phyloP scores from a whole-genome alignment of 2,797 vertebrate species.

The Dendrocincla tyrannina region DNA sequence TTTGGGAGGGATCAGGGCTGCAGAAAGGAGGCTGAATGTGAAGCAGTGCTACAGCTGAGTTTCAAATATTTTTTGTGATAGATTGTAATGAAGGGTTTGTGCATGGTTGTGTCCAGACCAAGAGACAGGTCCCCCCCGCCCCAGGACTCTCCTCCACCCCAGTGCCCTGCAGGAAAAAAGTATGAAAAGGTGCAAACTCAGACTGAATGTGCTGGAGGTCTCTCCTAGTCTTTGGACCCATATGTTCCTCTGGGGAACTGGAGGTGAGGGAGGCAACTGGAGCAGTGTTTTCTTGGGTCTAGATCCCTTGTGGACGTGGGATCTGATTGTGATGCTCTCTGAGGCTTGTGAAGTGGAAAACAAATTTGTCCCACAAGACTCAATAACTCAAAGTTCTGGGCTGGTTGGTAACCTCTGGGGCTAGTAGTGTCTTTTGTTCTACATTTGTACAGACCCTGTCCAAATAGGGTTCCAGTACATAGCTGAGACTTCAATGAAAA shows the following conservation, averaged over 20 bases:
- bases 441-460: neutral
- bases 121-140: neutral
- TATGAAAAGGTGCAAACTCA: neutral
- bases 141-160: neutral
- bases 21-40: neutral
- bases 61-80: neutral
- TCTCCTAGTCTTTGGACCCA: neutral
- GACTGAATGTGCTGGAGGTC: neutral
- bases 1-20: neutral
- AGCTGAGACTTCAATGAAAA: neutral
- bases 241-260: neutral
- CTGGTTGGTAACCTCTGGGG: neutral
- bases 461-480: rapidly evolving
- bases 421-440: neutral
- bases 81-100: rapidly evolving
- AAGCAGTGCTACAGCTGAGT: neutral
- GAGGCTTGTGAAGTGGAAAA: neutral
- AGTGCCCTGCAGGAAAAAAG: neutral
- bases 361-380: neutral
- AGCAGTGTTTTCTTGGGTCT: neutral
- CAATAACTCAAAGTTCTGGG: neutral
- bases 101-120: rapidly evolving
- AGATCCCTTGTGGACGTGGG: neutral
- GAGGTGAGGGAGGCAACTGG: neutral
- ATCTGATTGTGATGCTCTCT: rapidly evolving